Conservation (phyloP, 2,797 vertebrate species). For the Cottoperca gobio region DNA sequence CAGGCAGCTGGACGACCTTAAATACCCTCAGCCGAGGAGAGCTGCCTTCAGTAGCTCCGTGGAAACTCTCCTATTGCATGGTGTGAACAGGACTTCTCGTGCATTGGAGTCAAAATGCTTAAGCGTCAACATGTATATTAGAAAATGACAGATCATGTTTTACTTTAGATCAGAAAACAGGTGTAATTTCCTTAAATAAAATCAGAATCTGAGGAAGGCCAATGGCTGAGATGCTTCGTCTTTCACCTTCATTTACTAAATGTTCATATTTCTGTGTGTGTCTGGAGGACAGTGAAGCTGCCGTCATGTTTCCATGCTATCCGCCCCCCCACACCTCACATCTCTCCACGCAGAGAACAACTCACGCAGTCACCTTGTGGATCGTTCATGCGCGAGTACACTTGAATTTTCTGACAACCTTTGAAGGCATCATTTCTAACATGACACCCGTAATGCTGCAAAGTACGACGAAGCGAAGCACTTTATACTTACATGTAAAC, state of each 20-base stretch:
- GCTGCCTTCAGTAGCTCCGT: slow-evolving; percentile 51
- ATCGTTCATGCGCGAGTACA: neutral
- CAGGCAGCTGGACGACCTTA: slow-evolving; percentile 59
- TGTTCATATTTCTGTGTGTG: neutral
- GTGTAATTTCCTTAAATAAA: too few relatives aligned
- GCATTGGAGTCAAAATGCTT: neutral
- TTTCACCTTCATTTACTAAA: neutral
- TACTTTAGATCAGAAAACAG: too few relatives aligned
- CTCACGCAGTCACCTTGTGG: slow-evolving; percentile 15
- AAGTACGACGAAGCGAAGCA: slow-evolving; percentile 37
- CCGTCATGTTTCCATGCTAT: neutral
- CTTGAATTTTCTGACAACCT: slow-evolving; percentile 28
- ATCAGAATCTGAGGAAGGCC: neutral
- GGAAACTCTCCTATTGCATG: slow-evolving; percentile 22
- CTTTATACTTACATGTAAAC: neutral
- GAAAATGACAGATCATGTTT: too few relatives aligned
- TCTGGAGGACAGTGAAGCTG: neutral
- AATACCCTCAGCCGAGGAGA: slow-evolving; percentile 55
- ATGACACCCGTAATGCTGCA: slow-evolving; percentile 26
- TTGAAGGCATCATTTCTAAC: slow-evolving; percentile 53
- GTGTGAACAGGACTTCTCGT: slow-evolving; percentile 2
- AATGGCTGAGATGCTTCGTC: neutral
- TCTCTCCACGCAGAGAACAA: neutral
- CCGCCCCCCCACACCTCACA: neutral
- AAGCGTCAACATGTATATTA: neutral